Conservation (phyloP, 2,113 vertebrate genomes). For the Halcyon senegalensis region DNA sequence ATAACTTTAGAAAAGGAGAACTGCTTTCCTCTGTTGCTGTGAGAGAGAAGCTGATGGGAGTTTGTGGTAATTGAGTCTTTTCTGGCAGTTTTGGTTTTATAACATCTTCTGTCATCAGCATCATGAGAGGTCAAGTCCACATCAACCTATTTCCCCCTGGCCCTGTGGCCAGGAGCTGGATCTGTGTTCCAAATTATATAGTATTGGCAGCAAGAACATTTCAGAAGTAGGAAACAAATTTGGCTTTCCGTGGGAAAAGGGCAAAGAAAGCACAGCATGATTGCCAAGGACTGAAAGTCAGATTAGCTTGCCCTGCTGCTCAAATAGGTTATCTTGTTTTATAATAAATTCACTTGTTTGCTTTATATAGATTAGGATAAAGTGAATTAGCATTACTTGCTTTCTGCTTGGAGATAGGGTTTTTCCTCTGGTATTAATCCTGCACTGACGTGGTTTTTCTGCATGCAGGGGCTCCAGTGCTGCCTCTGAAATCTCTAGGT, state of each 20-base stretch:
- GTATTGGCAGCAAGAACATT: neutral
- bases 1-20: neutral
- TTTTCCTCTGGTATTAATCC: neutral
- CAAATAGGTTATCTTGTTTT: slow-evolving; percentile 3
- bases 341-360: neutral
- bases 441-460: neutral
- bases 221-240: neutral
- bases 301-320: neutral
- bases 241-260: neutral
- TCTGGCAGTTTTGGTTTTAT: neutral
- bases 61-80: neutral
- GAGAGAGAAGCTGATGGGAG: neutral
- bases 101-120: neutral
- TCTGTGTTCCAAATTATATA: neutral
- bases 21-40: neutral
- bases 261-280: neutral
- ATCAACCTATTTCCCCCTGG: neutral
- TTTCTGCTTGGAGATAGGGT: neutral
- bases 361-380: slow-evolving; percentile 5
- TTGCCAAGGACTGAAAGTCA: neutral
- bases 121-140: neutral
- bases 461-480: neutral
- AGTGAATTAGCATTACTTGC: neutral
- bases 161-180: neutral
- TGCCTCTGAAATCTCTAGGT: neutral